Percentiles rank a stretch among this genome's conserved stretches.
These are phyloP conservation scores for Dasypolia templi DNA, from an alignment of 2,888 invertebrate species.

Conservation along the genomic window DNA sequence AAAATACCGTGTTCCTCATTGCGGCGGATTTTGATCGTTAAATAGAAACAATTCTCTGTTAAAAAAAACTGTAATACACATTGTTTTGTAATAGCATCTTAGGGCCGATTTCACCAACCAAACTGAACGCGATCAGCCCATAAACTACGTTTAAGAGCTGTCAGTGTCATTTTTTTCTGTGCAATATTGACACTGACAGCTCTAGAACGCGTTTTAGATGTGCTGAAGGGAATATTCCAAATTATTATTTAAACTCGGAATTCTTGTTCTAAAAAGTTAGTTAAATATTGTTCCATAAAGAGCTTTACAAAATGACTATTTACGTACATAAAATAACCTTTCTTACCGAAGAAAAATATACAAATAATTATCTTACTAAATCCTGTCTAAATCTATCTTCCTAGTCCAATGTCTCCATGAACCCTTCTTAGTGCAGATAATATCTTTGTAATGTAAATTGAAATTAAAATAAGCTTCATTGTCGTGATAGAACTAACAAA, in stretches of 20 bases:
- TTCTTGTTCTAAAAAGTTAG: slow-evolving; percentile 11
- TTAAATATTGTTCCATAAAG: neutral
- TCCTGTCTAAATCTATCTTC: slow-evolving; percentile 17
- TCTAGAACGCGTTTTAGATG: too few relatives aligned
- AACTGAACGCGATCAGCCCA: too few relatives aligned
- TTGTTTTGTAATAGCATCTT: too few relatives aligned
- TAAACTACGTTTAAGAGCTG: too few relatives aligned
- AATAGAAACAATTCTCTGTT: neutral
- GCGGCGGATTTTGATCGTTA: neutral
- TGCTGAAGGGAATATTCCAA: neutral
- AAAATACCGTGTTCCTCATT: too few relatives aligned
- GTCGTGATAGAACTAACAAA: slow-evolving; percentile 65
- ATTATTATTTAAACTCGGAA: neutral
- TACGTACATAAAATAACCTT: slow-evolving; percentile 16
- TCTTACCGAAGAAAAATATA: neutral
- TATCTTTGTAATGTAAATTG: slow-evolving; percentile 56
- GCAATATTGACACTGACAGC: too few relatives aligned
- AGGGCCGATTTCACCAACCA: too few relatives aligned
- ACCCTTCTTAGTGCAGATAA: slow-evolving; percentile 45
- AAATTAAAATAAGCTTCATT: slow-evolving; percentile 54
- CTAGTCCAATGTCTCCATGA: slow-evolving; percentile 18
- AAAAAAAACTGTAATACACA: neutral
- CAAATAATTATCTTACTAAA: slow-evolving; percentile 22
- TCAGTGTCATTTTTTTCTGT: too few relatives aligned
- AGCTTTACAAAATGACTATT: slow-evolving; percentile 10